Percentiles rank a stretch among this genome's conserved stretches.
Evolutionary conservation across 2,888 invertebrate species (phyloP).

Genomic region (Uropetala carovei): DNA sequence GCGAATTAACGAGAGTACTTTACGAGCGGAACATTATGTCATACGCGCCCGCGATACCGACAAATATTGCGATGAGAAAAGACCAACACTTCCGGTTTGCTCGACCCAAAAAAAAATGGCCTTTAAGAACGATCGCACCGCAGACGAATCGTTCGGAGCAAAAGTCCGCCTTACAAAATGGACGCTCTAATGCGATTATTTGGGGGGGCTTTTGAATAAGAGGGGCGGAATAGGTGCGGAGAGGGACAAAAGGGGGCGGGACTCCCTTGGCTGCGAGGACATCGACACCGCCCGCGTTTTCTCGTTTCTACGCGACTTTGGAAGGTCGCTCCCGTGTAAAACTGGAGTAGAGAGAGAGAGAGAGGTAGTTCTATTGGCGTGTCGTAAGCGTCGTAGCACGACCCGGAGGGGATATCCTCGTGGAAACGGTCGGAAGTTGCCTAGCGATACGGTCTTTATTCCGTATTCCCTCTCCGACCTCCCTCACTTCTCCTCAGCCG

Average conservation of each 20-base stretch:
- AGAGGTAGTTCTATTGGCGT: too few relatives aligned
- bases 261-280: neutral
- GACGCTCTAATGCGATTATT: neutral
- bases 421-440: too few relatives aligned
- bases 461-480: too few relatives aligned
- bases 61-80: neutral
- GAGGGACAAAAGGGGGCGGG: neutral
- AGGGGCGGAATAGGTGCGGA: neutral
- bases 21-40: neutral
- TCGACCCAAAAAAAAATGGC: neutral
- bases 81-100: neutral
- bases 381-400: too few relatives aligned
- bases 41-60: neutral
- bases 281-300: neutral
- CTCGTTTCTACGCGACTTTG: neutral
- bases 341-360: too few relatives aligned
- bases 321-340: neutral
- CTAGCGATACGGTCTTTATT: too few relatives aligned
- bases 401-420: too few relatives aligned
- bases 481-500: too few relatives aligned
- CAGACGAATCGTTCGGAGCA: neutral
- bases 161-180: neutral
- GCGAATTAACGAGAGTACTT: neutral
- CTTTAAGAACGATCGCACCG: neutral
- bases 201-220: neutral